These are phyloP conservation scores for Saxidomus purpurata DNA, from an alignment of 1,140 invertebrate genomes.

Conservation along the genomic window DNA sequence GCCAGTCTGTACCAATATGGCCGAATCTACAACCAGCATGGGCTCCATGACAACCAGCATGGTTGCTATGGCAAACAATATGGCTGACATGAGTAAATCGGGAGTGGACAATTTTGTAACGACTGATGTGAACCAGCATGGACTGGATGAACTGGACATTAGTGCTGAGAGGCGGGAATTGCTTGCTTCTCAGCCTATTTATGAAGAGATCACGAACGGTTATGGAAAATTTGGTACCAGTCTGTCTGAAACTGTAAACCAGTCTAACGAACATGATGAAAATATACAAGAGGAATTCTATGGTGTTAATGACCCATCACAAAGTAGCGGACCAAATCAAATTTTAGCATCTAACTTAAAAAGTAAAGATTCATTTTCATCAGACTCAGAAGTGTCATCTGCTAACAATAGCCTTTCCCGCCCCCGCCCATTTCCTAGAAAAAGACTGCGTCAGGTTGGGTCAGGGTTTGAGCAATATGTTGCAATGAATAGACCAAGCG, in stretches of 20 bases:
- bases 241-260: neutral
- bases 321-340: constrained; percentile 20
- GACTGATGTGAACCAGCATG: neutral
- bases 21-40: constrained; percentile 36
- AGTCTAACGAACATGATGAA: neutral
- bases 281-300: constrained; percentile 32
- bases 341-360: constrained; percentile 8
- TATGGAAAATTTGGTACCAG: constrained; percentile 69
- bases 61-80: constrained; percentile 42
- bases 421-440: constrained; percentile 78
- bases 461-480: constrained; percentile 81
- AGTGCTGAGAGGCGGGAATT: constrained; percentile 75
- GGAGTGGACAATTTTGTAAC: neutral
- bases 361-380: constrained; percentile 71
- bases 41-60: constrained; percentile 55
- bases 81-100: constrained; percentile 56
- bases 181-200: constrained; percentile 82
- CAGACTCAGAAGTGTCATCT: constrained; percentile 78
- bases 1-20: constrained; percentile 9
- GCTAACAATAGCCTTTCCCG: constrained; percentile 76
- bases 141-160: constrained; percentile 35
- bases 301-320: constrained; percentile 56
- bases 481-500: constrained; percentile 82
- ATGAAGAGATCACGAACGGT: constrained; percentile 82
- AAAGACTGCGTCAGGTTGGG: constrained; percentile 73